phyloP scores from a whole-genome alignment of 2,113 vertebrate species.

The Nothoprocta perdicaria region DNA sequence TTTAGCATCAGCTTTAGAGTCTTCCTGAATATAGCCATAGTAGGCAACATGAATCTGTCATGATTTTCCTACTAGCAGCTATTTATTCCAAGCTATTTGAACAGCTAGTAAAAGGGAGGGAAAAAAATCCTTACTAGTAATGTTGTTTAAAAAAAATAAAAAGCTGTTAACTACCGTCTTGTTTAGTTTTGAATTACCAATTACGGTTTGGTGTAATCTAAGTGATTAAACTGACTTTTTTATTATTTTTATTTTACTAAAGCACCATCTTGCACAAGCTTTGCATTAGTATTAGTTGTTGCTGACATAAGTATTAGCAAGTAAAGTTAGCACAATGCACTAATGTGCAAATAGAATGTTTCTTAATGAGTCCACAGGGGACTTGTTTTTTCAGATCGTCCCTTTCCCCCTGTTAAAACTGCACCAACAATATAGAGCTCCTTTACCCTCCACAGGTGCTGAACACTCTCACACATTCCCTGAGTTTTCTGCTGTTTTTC shows the following conservation, averaged over 20 bases:
- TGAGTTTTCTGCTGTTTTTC: conserved; percentile 14
- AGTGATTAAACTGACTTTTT: background rate
- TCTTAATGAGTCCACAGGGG: conserved; percentile 77
- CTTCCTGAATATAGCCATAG: background rate
- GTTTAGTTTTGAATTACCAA: conserved; percentile 3
- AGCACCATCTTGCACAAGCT: conserved; percentile 68
- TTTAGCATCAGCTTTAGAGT: background rate
- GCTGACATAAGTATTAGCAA: conserved; percentile 71
- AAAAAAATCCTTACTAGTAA: background rate
- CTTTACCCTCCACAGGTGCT: conserved; percentile 4
- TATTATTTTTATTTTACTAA: conserved; percentile 24
- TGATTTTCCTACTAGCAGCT: background rate
- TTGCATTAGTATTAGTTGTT: conserved; percentile 57
- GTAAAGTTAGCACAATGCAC: conserved; percentile 73
- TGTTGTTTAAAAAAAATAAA: background rate
- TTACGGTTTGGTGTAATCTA: background rate
- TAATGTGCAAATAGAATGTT: conserved; percentile 43
- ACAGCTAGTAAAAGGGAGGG: background rate
- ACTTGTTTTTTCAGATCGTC: conserved; percentile 64
- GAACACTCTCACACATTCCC: background rate
- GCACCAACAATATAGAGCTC: background rate
- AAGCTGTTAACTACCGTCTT: conserved; percentile 14
- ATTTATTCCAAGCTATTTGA: background rate
- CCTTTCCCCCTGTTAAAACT: background rate
- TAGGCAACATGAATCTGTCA: background rate